These are phyloP conservation scores for Gobio occitaniae DNA, from an alignment of 2,797 vertebrate species.

Conservation along the genomic window DNA sequence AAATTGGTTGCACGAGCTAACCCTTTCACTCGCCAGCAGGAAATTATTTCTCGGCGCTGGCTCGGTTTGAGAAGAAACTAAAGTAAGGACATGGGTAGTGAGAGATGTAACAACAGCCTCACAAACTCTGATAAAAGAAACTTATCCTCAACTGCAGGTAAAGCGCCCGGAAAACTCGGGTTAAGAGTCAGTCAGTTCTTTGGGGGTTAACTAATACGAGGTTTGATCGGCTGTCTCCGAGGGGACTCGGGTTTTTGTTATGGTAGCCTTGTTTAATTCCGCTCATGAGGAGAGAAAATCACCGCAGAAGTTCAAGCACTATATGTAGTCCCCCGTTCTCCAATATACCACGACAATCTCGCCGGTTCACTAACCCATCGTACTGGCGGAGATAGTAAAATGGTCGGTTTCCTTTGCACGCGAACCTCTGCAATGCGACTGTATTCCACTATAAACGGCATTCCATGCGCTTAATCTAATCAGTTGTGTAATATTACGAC, in stretches of 20 bases:
- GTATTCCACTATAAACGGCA: constrained; percentile 56
- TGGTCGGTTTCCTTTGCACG: constrained; percentile 77
- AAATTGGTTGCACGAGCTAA: constrained; percentile 29
- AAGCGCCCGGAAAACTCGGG: not conserved
- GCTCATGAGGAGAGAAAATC: constrained; percentile 6
- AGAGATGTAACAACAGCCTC: not conserved
- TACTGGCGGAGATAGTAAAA: constrained; percentile 73
- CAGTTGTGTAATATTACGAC: constrained; percentile 16
- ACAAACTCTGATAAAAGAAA: not conserved
- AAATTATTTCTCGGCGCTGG: not conserved
- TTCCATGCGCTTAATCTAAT: constrained; percentile 35
- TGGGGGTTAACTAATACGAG: constrained; percentile 40
- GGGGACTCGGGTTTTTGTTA: constrained; percentile 41
- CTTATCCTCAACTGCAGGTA: not conserved
- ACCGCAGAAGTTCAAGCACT: constrained; percentile 31
- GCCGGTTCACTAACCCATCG: constrained; percentile 49
- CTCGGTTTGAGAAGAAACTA: not conserved
- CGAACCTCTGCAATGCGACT: constrained; percentile 83
- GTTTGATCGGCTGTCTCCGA: constrained; percentile 24
- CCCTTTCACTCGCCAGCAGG: constrained; percentile 34
- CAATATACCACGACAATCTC: constrained; percentile 55
- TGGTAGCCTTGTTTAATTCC: constrained; percentile 15
- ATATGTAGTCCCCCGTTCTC: not conserved
- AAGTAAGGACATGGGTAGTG: not conserved
- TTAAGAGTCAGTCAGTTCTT: constrained; percentile 2